Conservation (phyloP, 1,140 invertebrate genomes). For the Galleria mellonella region DNA sequence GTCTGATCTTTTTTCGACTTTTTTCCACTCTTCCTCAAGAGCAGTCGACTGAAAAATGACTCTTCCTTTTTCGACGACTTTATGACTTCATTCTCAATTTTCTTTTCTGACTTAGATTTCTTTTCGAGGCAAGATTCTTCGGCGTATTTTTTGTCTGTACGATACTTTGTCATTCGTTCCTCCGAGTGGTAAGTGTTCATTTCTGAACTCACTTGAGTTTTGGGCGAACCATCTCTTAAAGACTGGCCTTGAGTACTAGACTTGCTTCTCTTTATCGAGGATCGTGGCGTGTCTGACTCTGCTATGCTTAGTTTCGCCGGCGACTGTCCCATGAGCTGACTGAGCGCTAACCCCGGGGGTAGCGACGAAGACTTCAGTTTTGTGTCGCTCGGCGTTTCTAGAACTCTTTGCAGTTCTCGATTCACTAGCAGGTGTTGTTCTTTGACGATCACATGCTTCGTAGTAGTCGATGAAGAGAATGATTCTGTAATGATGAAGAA, state of each 20-base stretch:
- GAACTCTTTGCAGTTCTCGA: slow-evolving; percentile 50
- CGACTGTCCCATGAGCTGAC: slow-evolving; percentile 56
- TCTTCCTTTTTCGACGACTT: slow-evolving; percentile 73
- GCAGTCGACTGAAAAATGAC: slow-evolving; percentile 79
- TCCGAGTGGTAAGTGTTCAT: slow-evolving; percentile 33
- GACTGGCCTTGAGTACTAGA: slow-evolving; percentile 67
- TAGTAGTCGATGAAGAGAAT: slow-evolving; percentile 67
- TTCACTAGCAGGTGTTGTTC: slow-evolving; percentile 54
- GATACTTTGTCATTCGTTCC: slow-evolving; percentile 50
- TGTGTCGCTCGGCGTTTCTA: slow-evolving; percentile 66
- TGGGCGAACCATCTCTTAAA: slow-evolving; percentile 43
- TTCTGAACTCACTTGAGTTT: slow-evolving; percentile 22
- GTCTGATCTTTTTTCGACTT: slow-evolving; percentile 77
- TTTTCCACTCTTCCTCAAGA: slow-evolving; percentile 78
- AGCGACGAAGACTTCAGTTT: slow-evolving; percentile 81
- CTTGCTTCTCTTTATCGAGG: slow-evolving; percentile 67
- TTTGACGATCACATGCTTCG: slow-evolving; percentile 56
- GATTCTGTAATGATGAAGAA: slow-evolving; percentile 49
- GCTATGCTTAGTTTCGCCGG: slow-evolving; percentile 69
- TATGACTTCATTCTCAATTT: slow-evolving; percentile 63
- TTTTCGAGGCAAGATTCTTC: slow-evolving; percentile 68
- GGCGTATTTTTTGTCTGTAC: slow-evolving; percentile 55
- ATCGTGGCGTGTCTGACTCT: slow-evolving; percentile 48
- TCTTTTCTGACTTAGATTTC: slow-evolving; percentile 74
- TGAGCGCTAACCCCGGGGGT: slow-evolving; percentile 76